Conservation (phyloP, 2,888 invertebrate genomes). For the Hyppa rectilinea region DNA sequence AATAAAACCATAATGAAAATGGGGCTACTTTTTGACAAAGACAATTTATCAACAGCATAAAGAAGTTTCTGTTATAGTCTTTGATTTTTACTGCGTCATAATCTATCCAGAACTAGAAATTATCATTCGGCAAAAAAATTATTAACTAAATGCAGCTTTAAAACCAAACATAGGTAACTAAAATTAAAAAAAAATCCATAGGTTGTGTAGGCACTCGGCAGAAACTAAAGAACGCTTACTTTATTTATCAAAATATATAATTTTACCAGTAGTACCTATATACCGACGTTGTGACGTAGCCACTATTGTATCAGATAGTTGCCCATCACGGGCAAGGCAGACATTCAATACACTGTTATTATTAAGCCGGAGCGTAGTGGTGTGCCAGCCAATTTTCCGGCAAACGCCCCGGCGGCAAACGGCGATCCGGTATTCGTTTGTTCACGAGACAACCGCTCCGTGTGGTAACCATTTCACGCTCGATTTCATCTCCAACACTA, state of each 20-base stretch:
- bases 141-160: too few species aligned
- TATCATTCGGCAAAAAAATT: too few species aligned
- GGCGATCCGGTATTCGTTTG: constrained; percentile 83
- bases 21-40: constrained; percentile 1
- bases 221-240: too few species aligned
- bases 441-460: constrained; percentile 86
- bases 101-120: too few species aligned
- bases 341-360: constrained; percentile 71
- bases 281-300: constrained; percentile 8
- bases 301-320: constrained; percentile 44
- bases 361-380: constrained; percentile 70
- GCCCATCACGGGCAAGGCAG: constrained; percentile 49
- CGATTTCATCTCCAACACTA: constrained; percentile 85
- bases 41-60: not conserved
- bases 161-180: too few species aligned
- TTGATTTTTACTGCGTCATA: too few species aligned
- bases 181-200: too few species aligned
- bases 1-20: constrained; percentile 7
- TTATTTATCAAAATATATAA: not conserved
- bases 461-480: constrained; percentile 89
- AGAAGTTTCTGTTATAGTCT: not conserved
- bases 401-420: constrained; percentile 80
- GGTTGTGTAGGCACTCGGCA: too few species aligned
- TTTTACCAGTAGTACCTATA: not conserved
- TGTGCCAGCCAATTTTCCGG: constrained; percentile 86